Evolutionary conservation across 2,113 vertebrate genomes (phyloP).

Genomic region (Macaca nemestrina): DNA sequence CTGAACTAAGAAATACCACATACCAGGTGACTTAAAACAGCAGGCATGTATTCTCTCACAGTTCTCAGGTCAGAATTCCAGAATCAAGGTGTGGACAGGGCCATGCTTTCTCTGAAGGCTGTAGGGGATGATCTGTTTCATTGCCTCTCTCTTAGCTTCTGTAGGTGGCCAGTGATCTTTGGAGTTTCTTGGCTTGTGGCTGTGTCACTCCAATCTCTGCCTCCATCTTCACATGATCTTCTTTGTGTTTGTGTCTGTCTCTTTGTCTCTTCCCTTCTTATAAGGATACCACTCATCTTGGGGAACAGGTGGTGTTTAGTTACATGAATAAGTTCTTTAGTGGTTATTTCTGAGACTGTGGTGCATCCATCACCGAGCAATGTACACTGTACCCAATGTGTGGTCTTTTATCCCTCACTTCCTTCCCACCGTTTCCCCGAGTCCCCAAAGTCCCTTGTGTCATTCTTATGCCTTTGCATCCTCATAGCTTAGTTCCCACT

Average conservation of each 20-base stretch:
- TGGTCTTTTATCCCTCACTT: too few relatives aligned
- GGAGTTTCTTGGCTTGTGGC: not conserved
- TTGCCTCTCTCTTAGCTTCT: not conserved
- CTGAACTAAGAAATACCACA: not conserved
- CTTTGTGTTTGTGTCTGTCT: not conserved
- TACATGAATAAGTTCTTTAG: too few relatives aligned
- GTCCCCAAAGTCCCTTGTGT: too few relatives aligned
- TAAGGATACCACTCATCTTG: not conserved
- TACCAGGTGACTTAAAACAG: not conserved
- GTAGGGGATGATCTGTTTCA: not conserved
- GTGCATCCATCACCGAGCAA: too few relatives aligned
- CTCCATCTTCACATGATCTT: not conserved
- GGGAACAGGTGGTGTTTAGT: too few relatives aligned
- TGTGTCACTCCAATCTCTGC: not conserved
- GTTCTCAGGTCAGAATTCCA: not conserved
- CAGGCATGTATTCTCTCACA: not conserved
- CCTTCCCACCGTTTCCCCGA: too few relatives aligned
- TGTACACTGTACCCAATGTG: too few relatives aligned
- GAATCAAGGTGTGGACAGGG: not conserved
- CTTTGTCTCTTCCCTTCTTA: not conserved
- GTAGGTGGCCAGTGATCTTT: not conserved
- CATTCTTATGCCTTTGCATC: too few relatives aligned
- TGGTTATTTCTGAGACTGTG: too few relatives aligned
- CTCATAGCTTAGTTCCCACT: too few relatives aligned
- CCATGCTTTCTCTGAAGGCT: not conserved